Percentiles rank a stretch among this genome's conserved stretches.
phyloP scores from a whole-genome alignment of 2,888 invertebrate species.

The Patella depressa region DNA sequence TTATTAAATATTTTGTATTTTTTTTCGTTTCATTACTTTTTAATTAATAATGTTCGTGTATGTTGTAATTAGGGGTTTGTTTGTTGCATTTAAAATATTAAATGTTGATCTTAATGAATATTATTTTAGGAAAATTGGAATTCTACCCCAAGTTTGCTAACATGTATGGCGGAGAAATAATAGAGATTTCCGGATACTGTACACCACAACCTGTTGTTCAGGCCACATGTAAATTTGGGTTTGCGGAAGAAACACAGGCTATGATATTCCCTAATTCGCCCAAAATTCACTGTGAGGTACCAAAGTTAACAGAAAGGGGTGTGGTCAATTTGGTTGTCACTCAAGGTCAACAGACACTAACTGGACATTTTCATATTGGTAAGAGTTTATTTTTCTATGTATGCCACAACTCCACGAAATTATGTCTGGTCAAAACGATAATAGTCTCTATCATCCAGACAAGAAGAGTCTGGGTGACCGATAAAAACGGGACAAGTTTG shows the following conservation, averaged over 20 bases:
- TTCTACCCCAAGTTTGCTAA: slow-evolving; percentile 77
- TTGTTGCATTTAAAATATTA: no score
- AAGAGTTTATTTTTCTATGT: background rate
- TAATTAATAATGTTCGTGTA: no score
- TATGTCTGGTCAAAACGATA: no score
- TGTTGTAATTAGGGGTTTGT: no score
- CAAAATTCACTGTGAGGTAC: slow-evolving; percentile 88
- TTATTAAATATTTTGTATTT: no score
- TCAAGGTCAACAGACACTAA: slow-evolving; percentile 74
- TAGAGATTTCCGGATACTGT: slow-evolving; percentile 97
- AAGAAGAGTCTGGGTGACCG: no score
- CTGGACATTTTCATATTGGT: slow-evolving; percentile 6
- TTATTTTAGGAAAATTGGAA: slow-evolving; percentile 40
- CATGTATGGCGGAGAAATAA: slow-evolving; percentile 96
- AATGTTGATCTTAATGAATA: no score
- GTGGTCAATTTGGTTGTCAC: slow-evolving; percentile 89
- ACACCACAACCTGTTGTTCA: slow-evolving; percentile 83
- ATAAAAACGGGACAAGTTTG: no score
- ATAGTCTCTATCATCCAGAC: no score
- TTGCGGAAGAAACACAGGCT: background rate
- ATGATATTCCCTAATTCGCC: slow-evolving; percentile 32
- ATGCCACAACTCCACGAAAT: no score
- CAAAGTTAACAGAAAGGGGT: slow-evolving; percentile 88
- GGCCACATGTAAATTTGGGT: slow-evolving; percentile 75
- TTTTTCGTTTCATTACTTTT: no score